These are phyloP conservation scores for Eleutherodactylus coqui DNA, from an alignment of 2,797 vertebrate genomes.

Conservation along the genomic window DNA sequence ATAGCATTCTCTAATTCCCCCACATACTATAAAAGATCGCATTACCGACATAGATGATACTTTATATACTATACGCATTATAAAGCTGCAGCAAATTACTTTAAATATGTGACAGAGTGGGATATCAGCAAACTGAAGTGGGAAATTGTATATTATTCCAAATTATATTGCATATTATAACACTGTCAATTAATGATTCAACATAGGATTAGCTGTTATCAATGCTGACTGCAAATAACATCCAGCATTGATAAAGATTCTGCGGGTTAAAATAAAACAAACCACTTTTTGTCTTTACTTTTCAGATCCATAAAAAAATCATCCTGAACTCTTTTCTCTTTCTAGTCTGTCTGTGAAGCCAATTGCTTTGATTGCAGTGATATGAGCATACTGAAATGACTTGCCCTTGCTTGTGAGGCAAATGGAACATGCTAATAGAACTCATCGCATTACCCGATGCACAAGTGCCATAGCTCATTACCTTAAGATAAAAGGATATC, in stretches of 20 bases:
- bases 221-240: slow-evolving; percentile 69
- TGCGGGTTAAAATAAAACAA: slow-evolving; percentile 87
- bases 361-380: slow-evolving; percentile 97
- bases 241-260: slow-evolving; percentile 62
- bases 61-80: not conserved
- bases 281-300: slow-evolving; percentile 80
- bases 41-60: not conserved
- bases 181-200: not conserved
- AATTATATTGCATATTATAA: too few relatives aligned
- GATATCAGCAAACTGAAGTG: not conserved
- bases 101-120: not conserved
- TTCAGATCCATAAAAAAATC: slow-evolving; percentile 88
- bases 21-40: not conserved
- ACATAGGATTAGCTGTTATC: not conserved
- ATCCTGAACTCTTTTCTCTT: slow-evolving; percentile 78
- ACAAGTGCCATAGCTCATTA: slow-evolving; percentile 99
- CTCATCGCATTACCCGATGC: slow-evolving; percentile 98
- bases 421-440: slow-evolving; percentile 99
- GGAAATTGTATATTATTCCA: too few relatives aligned
- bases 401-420: slow-evolving; percentile 98
- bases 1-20: not conserved
- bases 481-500: slow-evolving; percentile 99
- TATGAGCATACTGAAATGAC: slow-evolving; percentile 93
- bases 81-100: not conserved
- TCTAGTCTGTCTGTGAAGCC: slow-evolving; percentile 87